Evolutionary conservation across 2,888 invertebrate species (phyloP), one percentile per base, ranked within the genome.

Genomic region (Drosophila birchii): DNA sequence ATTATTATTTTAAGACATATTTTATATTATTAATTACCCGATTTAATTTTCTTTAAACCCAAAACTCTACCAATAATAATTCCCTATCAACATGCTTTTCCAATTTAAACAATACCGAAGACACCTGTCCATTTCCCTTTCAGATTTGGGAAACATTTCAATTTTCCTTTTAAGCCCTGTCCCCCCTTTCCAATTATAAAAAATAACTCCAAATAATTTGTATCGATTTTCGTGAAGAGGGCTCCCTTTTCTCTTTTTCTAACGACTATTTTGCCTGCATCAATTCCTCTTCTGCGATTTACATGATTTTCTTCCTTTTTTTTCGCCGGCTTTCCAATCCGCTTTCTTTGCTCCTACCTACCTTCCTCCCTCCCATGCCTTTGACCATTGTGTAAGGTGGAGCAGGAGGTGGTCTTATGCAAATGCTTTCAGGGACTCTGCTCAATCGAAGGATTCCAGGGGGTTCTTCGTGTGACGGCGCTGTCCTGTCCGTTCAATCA

Each of bases 351-450:
- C 8, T 12, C 34, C 12, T 23, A 23, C 23, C 23, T 23, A 23
- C 23, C 23, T 23, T 5, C 32, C 32, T 16, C 26, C 14, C 18
- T 3, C 12, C 20, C 20, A 8, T 38, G 16, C 39, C 55, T 39
- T 51, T 69, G 57, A 63, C 72, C 72, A 34, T 63, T 63, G 72
- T 55, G 38, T 72, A 53, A 71, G 72, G 26, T 43, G n/a, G 43
- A 14, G 63, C 18, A 54, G 11, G 41, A 20, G 51, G 34, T 16
- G 51, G 81, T 72, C 81, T 83, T 83, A 86, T 83, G 83, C 83
- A 83, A 83, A 83, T 86, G 74, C 36, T 44, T 51, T 45, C 55
- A 64, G 58, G 58, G 84, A 78, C 86, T 54, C 41, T 34, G 32
- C 78, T 81, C 80, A 78, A 70, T 70, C 53, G 56, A 29, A 20